Percentiles rank a stretch among this genome's conserved stretches.
These are phyloP conservation scores for Dryas iulia DNA, from an alignment of 1,140 invertebrate species.

Conservation along the genomic window DNA sequence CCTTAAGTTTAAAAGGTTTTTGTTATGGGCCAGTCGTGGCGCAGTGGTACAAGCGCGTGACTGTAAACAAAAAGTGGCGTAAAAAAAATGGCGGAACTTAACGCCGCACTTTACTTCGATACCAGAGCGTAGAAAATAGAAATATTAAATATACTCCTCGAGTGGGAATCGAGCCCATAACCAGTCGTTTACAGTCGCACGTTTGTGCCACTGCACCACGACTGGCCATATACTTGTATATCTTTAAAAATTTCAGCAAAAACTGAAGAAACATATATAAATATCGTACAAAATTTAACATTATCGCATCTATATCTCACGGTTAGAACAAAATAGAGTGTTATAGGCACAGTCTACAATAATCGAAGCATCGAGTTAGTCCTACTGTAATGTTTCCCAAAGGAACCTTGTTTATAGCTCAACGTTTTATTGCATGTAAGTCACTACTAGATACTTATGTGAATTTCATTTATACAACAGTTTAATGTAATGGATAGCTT, in stretches of 20 bases:
- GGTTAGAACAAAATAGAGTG: neutral
- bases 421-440: conserved; percentile 5
- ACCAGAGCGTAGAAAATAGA: too few relatives aligned
- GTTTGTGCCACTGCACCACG: too few relatives aligned
- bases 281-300: neutral
- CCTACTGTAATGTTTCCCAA: conserved; percentile 2
- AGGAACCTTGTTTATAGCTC: neutral
- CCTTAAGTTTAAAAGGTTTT: too few relatives aligned
- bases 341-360: neutral
- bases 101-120: too few relatives aligned
- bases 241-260: neutral
- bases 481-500: neutral
- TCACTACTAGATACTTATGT: neutral
- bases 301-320: neutral
- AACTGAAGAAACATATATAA: neutral
- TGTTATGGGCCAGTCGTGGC: too few relatives aligned
- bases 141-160: too few relatives aligned
- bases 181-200: too few relatives aligned
- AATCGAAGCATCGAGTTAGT: neutral
- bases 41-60: too few relatives aligned
- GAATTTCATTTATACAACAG: conserved; percentile 6
- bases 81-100: too few relatives aligned
- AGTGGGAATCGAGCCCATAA: too few relatives aligned
- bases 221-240: too few relatives aligned
- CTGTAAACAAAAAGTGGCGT: too few relatives aligned